Base-by-base conservation (phyloP, 2,113 vertebrate species). In the Garra rufa region DNA sequence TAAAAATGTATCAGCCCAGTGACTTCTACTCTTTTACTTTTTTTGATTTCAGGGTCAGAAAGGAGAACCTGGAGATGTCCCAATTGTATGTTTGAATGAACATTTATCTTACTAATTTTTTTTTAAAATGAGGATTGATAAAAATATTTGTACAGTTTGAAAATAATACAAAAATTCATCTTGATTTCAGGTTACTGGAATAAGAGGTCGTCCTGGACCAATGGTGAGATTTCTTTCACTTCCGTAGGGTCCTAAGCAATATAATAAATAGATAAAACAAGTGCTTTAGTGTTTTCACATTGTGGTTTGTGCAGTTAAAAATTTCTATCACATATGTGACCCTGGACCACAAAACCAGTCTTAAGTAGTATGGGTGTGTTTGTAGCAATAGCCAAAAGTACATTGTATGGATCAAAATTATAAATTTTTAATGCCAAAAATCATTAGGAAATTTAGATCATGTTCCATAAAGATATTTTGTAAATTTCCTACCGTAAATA, bases 51-150 rank as follows among this genome's bases (percentile, higher is more conserved):
- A 99, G 98, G 98, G 98, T 86, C 96, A 96, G 92, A 99, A 99
- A 91, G 98, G 98, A 90, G 98, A 99, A 88, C 98, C 98, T 24
- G 98, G 98, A 85, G 91, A 96, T 83, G 97, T 99, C 46, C 98
- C 98, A 86, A 57, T 93, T 85, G 98, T 99, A 93, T 96, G 98
- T 97, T 52, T 63, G 15, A 82, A 44, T 83, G 9, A 6, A 4
- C 17, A 74, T 24, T 43, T 44, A 78, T 14, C 5, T 21, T 38
- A 50, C 8, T n/a, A n/a, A n/a, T n/a, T n/a, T n/a, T n/a, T 15
- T 30, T 67, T 80, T 9, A 28, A 65, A 10, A 65, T 61, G 14
- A 79, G 9, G 7, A 63, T 17, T 41, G 15, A 30, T 15, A 48
- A 28, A 9, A 50, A 38, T 13, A 30, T 77, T 57, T 24, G 8